phyloP scores from a whole-genome alignment of 2,888 invertebrate genomes.

The Agrilus biguttatus region DNA sequence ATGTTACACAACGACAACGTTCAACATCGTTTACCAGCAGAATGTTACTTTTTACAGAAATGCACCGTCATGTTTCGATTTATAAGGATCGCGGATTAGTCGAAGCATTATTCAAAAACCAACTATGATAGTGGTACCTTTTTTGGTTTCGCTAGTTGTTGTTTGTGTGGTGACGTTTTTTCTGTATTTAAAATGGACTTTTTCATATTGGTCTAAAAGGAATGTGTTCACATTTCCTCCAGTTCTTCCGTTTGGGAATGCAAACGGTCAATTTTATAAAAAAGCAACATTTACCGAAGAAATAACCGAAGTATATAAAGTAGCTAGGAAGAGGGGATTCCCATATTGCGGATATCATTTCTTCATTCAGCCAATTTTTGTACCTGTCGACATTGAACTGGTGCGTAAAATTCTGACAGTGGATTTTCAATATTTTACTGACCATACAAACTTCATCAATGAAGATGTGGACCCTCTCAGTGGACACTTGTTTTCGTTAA shows the following conservation, averaged over 20 bases:
- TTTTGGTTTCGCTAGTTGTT: not conserved
- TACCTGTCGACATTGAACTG: constrained; percentile 9
- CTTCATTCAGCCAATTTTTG: constrained; percentile 7
- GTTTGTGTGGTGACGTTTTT: not conserved
- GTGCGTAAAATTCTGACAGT: constrained; percentile 34
- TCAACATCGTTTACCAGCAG: too few species aligned
- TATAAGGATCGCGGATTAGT: too few species aligned
- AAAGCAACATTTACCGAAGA: not conserved
- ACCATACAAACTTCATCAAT: constrained; percentile 42
- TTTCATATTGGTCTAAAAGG: constrained; percentile 9
- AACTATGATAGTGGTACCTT: not conserved
- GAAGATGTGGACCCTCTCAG: constrained; percentile 40
- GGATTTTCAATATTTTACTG: constrained; percentile 44
- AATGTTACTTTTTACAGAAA: too few species aligned
- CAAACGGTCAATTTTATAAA: constrained; percentile 1
- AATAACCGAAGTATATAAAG: constrained; percentile 8
- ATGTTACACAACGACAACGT: too few species aligned
- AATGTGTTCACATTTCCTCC: constrained; percentile 9
- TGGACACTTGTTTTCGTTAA: constrained; percentile 37
- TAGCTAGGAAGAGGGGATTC: constrained; percentile 9
- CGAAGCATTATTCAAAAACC: too few species aligned
- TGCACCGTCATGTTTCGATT: too few species aligned
- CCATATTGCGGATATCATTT: constrained; percentile 16
- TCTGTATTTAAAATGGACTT: constrained; percentile 7
- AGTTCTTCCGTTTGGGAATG: constrained; percentile 16